Percentiles rank a stretch among this genome's conserved stretches.
These are phyloP conservation scores for Enteromius trimaculatus DNA, from an alignment of 2,797 vertebrate species.

Conservation along the genomic window DNA sequence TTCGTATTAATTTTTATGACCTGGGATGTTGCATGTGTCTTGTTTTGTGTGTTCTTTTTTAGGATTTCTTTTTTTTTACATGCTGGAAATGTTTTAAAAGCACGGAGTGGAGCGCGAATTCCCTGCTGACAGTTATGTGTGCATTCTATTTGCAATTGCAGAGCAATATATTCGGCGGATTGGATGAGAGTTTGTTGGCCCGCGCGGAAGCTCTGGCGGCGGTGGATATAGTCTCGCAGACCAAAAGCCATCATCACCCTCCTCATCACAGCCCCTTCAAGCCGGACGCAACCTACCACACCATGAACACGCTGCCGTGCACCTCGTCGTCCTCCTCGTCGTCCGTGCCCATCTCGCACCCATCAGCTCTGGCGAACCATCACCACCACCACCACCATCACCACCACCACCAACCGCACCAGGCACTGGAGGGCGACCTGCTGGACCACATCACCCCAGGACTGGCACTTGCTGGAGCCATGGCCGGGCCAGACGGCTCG, in stretches of 20 bases:
- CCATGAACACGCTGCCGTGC: slow-evolving; percentile 98
- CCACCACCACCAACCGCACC: slow-evolving; percentile 95
- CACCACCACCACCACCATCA: slow-evolving; percentile 92
- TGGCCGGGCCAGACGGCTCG: slow-evolving; percentile 93
- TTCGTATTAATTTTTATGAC: slow-evolving; percentile 96
- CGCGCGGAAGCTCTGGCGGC: slow-evolving; percentile 99
- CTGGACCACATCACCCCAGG: slow-evolving; percentile 97
- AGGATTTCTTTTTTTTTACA: slow-evolving; percentile 78
- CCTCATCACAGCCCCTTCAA: slow-evolving; percentile 99
- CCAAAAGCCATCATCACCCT: slow-evolving; percentile 96
- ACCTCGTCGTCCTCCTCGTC: slow-evolving; percentile 86
- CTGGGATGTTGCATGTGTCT: slow-evolving; percentile 90
- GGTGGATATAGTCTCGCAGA: slow-evolving; percentile 98
- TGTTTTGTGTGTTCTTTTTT: slow-evolving; percentile 81
- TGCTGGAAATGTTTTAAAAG: slow-evolving; percentile 90
- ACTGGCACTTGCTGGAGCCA: slow-evolving; percentile 88
- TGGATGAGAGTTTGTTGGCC: slow-evolving; percentile 99
- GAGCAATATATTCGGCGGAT: slow-evolving; percentile 99
- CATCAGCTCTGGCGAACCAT: slow-evolving; percentile 81
- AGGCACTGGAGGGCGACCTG: slow-evolving; percentile 94
- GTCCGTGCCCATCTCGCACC: slow-evolving; percentile 89
- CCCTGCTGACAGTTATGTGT: slow-evolving; percentile 95
- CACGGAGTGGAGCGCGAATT: slow-evolving; percentile 85
- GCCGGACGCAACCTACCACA: slow-evolving; percentile 99
- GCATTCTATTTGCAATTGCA: slow-evolving; percentile 99